Conservation (phyloP, 2,797 vertebrate species). For the Neosilurus mollespiculum region DNA sequence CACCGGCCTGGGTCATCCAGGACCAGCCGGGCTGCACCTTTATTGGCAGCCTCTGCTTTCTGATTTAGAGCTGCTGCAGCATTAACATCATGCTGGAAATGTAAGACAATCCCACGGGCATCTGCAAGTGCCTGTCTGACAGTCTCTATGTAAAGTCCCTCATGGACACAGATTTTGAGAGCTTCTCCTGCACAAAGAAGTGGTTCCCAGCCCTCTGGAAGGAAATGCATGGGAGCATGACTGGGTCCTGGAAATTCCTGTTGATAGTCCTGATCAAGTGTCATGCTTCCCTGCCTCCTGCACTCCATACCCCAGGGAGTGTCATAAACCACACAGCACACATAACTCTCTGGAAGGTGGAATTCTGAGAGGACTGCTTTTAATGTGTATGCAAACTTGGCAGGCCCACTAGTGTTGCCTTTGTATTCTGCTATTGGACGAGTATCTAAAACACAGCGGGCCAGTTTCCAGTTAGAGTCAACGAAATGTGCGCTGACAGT, state of each 20-base stretch:
- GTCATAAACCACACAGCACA: conserved; percentile 67
- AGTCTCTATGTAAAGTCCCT: conserved; percentile 62
- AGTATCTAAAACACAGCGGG: conserved; percentile 64
- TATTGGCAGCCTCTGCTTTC: conserved; percentile 66
- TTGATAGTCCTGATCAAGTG: conserved; percentile 48
- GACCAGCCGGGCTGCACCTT: conserved; percentile 54
- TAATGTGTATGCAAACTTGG: conserved; percentile 56
- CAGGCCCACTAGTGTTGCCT: conserved; percentile 24
- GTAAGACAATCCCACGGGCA: conserved; percentile 61
- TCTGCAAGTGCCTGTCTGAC: conserved; percentile 62
- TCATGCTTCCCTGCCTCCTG: conserved; percentile 25
- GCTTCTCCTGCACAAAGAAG: conserved; percentile 63
- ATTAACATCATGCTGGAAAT: conserved; percentile 63
- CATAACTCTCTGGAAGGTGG: conserved; percentile 55
- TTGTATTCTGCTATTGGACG: conserved; percentile 50
- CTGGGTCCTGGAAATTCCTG: conserved; percentile 50
- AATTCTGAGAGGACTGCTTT: conserved; percentile 60
- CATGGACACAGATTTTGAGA: conserved; percentile 64
- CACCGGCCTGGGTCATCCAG: conserved; percentile 63
- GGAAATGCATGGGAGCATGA: conserved; percentile 45
- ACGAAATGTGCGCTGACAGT: conserved; percentile 64
- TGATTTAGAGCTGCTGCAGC: conserved; percentile 62
- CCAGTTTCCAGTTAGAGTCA: conserved; percentile 67
- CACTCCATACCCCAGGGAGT: conserved; percentile 38
- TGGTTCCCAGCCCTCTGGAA: conserved; percentile 60